Evolutionary conservation across 92 coral and sea anemone genomes (phyloP), one percentile per base, ranked within the genome.

Genomic region (Actinernus sp.): DNA sequence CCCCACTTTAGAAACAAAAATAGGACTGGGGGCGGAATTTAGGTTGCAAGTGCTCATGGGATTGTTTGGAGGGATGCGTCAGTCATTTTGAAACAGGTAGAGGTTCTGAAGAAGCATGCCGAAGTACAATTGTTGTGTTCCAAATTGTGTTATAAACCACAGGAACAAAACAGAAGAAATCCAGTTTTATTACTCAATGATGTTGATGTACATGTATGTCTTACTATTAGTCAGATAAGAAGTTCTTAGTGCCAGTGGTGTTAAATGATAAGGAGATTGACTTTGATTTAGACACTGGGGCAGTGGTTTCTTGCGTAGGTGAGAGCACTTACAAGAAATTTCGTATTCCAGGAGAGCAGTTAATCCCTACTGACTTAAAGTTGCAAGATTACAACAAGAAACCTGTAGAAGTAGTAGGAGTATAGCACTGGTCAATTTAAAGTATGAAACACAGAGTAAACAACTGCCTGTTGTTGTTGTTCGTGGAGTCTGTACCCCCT

Each of bases 301-400:
- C 71, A 12, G 58, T 63, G 28, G 58, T 44, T 18, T 63, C 71
- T 12, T 63, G 71, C 38, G 31, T 63, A 63, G 71, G 58, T 18
- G 71, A 63, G 19, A 63, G 24, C 34, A 41, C 39, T 18, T 43
- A 22, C 58, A 63, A 63, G 23, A 29, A n/a, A n/a, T n/a, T n/a
- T n/a, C n/a, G n/a, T n/a, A n/a, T n/a, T n/a, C n/a, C n/a, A n/a
- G n/a, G n/a, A 0, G 1, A 11, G 26, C 25, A 23, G 24, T 25
- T 38, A 13, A 0, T n/a, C 19, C 16, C 29, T 9, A 60, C 53
- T 0, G 53, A 60, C 5, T 60, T 46, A 23, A 63, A 43, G 25
- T 12, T 46, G 29, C 44, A 26, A 16, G 58, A 63, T 63, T 63
- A 63, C 71, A 63, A 63, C 71, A 63, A 46, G 4, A 45, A 45